Base-by-base conservation (phyloP, 2,888 invertebrate genomes). In the Epinotia brunnichana region DNA sequence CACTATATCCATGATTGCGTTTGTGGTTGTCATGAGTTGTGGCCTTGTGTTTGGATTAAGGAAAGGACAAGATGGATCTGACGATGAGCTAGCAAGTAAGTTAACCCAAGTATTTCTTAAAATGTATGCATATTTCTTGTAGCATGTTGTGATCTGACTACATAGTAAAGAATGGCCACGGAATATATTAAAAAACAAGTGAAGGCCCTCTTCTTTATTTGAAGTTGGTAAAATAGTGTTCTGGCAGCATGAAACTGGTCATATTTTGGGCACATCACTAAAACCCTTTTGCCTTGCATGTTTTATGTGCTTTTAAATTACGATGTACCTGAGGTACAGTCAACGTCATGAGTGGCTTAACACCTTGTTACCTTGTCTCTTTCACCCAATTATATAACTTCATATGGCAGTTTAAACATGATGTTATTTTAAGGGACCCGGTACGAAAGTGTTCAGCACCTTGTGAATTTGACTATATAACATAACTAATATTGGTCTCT, bases 1-100 rank as follows among this genome's bases (percentile, higher is more conserved):
- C 48, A 44, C 69, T 53, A 63, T 73, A 24, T 63, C 63, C 11
- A n/a, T 57, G n/a, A 24, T 69, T 57, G 62, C 62, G 3, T 68
- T 63, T 51, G 41, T 73, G 41, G 57, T 73, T 51, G 62, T 63
- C 13, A 62, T 68, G 11, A 62, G 13, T 24, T 73, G 73, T 69
- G 73, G 68, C 24, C 57, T 73, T 17, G 56, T 63, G 35, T 68
- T 73, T 63, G 73, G 73, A n/a, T 35, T 69, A 24, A 61, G 17
- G 21, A 72, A 21, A 9, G 29, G 48, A 39, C 24, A 61, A 17
- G 51, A 61, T 51, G 35, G n/a, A 51, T 53, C n/a, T n/a, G 57
- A 69, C 7, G 53, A 69, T 48, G 69, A 73, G 4, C 11, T 17
- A 2, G 7, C 17, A 73, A 53, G 73, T 73, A 63, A 59, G 62